These are phyloP conservation scores for Percopsis transmontana DNA, from an alignment of 2,113 vertebrate genomes.

Conservation along the genomic window DNA sequence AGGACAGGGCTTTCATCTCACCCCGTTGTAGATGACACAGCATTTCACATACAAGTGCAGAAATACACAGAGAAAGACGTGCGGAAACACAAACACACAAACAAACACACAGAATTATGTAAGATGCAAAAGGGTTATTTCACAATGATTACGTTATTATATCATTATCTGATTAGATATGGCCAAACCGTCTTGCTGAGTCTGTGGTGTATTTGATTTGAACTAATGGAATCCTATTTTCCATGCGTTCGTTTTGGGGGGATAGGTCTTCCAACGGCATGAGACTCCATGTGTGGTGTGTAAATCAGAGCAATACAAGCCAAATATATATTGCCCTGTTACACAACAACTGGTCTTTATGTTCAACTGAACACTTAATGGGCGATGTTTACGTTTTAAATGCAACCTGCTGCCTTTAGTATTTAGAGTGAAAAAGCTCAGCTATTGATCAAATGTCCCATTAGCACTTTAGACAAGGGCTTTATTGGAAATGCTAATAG, in stretches of 20 bases:
- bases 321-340: conserved; percentile 9
- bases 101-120: background rate
- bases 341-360: conserved; percentile 25
- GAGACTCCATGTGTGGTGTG: background rate
- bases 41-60: conserved; percentile 5
- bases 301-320: background rate
- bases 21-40: conserved; percentile 25
- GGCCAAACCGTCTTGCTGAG: conserved; percentile 5
- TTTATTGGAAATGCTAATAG: conserved; percentile 59
- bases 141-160: background rate
- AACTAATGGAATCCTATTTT: background rate
- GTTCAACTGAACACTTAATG: conserved; percentile 40
- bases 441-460: conserved; percentile 69
- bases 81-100: background rate
- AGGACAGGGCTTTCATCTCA: conserved; percentile 49
- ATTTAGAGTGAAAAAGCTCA: conserved; percentile 40
- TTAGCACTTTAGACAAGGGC: conserved; percentile 54
- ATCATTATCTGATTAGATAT: conserved; percentile 20
- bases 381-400: conserved; percentile 38
- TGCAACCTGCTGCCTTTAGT: conserved; percentile 27
- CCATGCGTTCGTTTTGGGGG: conserved; percentile 1
- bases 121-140: too few species aligned
- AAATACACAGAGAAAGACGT: background rate
- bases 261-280: background rate
- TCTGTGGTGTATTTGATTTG: background rate